phyloP scores from a whole-genome alignment of 1,140 invertebrate genomes.

The Eulimnadia texana region DNA sequence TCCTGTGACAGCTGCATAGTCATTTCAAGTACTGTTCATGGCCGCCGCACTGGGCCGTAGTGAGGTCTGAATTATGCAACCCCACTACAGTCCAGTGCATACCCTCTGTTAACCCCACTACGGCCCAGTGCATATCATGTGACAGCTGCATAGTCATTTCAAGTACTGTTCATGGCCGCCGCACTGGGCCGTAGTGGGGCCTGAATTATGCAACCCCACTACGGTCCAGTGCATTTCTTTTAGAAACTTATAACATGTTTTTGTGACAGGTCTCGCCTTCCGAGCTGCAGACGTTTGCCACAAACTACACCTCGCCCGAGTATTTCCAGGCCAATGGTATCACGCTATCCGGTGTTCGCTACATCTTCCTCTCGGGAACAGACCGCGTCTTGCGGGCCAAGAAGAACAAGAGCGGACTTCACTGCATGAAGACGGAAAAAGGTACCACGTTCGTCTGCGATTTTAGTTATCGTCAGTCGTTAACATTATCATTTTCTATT shows the following conservation, averaged over 20 bases:
- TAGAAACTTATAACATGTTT: conserved; percentile 24
- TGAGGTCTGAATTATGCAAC: too few species aligned
- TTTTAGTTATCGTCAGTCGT: not conserved
- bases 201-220: too few species aligned
- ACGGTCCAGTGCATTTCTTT: not conserved
- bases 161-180: too few species aligned
- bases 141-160: too few species aligned
- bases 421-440: conserved; percentile 88
- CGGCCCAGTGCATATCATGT: too few species aligned
- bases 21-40: too few species aligned
- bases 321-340: conserved; percentile 39
- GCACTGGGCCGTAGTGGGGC: too few species aligned
- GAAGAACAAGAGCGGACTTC: conserved; percentile 74
- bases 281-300: conserved; percentile 45
- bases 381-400: conserved; percentile 81
- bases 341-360: conserved; percentile 72
- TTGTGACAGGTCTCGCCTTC: conserved; percentile 65
- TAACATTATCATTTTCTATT: conserved; percentile 28
- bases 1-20: too few species aligned
- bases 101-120: too few species aligned
- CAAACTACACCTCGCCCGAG: conserved; percentile 14
- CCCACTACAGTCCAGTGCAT: too few species aligned
- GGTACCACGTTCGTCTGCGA: conserved; percentile 34
- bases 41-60: too few species aligned
- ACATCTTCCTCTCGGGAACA: conserved; percentile 83